Evolutionary conservation across 2,888 invertebrate genomes (phyloP), one percentile per base, ranked within the genome.

Genomic region (Trisateles emortualis): DNA sequence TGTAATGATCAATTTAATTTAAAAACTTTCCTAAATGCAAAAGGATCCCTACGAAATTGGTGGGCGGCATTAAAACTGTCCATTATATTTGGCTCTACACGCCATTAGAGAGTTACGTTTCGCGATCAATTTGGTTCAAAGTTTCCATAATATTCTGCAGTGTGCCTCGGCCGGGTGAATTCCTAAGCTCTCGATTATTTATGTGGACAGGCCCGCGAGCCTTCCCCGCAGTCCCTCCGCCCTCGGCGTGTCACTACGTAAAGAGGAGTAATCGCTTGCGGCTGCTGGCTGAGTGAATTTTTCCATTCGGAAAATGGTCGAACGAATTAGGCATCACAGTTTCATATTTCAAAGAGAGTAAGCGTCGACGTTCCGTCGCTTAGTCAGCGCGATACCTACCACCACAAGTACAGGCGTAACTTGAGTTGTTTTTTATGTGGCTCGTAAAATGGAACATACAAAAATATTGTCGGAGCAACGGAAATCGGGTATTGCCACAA

Each of bases 101-200:
- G 72, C 76, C 76, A 78, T 83, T 83, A 79, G 74, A 65, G 67
- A 69, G 78, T 75, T 74, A 79, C 79, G 76, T 81, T 81, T 78
- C 72, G 78, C 76, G 79, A 86, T 86, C 83, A 84, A 85, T 86
- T 83, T 76, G 64, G 71, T 76, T 72, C 75, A 78, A 73, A 82
- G 79, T 86, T 84, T 80, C 77, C 78, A 81, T 79, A 81, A 83
- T 84, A 84, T 79, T 78, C 74, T 73, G 66, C 72, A 70, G 69
- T 64, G 75, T 74, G 59, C 70, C 68, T 71, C 67, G 68, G 64
- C 73, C 74, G 82, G 82, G 73, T 79, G 84, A 83, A 83, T 86
- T 85, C 79, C 84, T 88, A 86, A 88, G 87, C 85, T 81, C 79
- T 74, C 84, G 85, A 86, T 90, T 90, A 90, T 91, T 90, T 88